A percentile compares a stretch with the other conserved stretches of the same genome.
Conservation (phyloP, 2,888 invertebrate species). For the Leptura quadrifasciata region DNA sequence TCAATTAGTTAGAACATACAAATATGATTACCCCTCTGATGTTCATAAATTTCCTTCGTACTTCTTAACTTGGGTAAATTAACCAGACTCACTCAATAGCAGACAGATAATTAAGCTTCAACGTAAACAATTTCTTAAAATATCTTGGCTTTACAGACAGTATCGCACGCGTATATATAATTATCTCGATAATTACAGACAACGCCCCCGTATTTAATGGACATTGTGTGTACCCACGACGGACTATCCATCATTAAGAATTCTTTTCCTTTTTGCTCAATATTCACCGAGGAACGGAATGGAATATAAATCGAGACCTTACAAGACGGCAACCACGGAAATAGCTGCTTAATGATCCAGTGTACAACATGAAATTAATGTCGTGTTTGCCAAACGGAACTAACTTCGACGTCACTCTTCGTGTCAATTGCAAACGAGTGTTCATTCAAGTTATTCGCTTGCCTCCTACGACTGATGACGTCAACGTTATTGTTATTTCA, state of each 20-base stretch:
- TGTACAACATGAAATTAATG: constrained; percentile 15
- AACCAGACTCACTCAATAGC: too few species aligned
- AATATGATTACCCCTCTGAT: too few species aligned
- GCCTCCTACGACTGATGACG: not conserved
- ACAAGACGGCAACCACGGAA: not conserved
- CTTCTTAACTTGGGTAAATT: too few species aligned
- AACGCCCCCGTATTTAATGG: not conserved
- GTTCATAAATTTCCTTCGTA: too few species aligned
- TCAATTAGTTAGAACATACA: too few species aligned
- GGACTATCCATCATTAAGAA: not conserved
- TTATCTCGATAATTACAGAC: not conserved
- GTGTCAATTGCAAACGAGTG: not conserved
- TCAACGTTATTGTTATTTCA: not conserved
- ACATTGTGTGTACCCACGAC: not conserved
- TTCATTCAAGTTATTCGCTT: not conserved
- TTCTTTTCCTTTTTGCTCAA: not conserved
- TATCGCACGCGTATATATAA: too few species aligned
- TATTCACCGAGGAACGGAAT: not conserved
- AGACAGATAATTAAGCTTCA: too few species aligned
- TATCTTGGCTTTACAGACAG: too few species aligned
- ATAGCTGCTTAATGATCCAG: not conserved
- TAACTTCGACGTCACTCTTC: not conserved
- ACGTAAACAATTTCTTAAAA: too few species aligned
- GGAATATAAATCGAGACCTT: not conserved
- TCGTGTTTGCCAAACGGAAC: constrained; percentile 11